Evolutionary conservation across 2,113 vertebrate species (phyloP).

Genomic region (Centropus bengalensis): DNA sequence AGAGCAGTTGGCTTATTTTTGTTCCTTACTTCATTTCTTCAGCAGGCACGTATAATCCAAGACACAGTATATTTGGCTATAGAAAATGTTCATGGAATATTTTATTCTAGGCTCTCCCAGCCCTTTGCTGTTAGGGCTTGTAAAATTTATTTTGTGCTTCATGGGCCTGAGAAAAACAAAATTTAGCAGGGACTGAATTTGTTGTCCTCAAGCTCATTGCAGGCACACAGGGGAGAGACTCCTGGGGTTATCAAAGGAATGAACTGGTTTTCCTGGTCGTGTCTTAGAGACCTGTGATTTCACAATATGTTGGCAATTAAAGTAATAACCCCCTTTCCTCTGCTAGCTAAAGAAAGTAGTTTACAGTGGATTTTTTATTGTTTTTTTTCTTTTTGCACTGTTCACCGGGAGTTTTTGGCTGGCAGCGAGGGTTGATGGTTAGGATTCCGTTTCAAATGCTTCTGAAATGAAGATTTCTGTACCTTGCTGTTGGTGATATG

Average conservation of each 20-base stretch:
- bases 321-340: not conserved
- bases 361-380: not conserved
- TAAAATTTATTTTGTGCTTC: not conserved
- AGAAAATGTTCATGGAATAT: not conserved
- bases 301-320: not conserved
- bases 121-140: not conserved
- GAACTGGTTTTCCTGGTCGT: not conserved
- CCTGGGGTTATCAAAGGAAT: not conserved
- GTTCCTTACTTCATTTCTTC: not conserved
- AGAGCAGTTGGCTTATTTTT: not conserved
- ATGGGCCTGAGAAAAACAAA: not conserved
- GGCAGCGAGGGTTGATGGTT: not conserved
- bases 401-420: not conserved
- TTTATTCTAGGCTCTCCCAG: not conserved
- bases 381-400: not conserved
- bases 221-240: not conserved
- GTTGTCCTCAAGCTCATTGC: not conserved
- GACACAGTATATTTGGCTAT: not conserved
- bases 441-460: not conserved
- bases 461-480: not conserved
- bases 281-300: not conserved
- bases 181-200: not conserved
- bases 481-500: not conserved
- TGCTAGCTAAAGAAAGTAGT: not conserved
- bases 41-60: not conserved